phyloP scores from a whole-genome alignment of 1,140 invertebrate species.

The Coenobita brevimanus region DNA sequence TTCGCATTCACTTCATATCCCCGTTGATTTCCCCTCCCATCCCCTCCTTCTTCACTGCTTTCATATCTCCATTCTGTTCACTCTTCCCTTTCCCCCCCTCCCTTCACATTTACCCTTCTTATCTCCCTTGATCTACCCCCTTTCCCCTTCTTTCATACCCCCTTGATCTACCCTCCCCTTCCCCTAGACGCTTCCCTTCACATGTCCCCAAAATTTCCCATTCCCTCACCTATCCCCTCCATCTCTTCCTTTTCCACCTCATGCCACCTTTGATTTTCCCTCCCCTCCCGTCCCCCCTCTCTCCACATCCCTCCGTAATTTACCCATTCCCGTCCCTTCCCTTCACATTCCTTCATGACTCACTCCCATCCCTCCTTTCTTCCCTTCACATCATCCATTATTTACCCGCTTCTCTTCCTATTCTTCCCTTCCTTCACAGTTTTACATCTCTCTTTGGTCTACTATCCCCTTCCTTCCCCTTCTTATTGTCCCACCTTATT shows the following conservation, averaged over 20 bases:
- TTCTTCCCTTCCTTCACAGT: background rate
- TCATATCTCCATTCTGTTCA: background rate
- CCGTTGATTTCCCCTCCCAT: background rate
- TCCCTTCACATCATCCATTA: background rate
- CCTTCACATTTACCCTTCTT: background rate
- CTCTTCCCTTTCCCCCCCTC: background rate
- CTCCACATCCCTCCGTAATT: background rate
- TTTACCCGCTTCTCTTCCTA: background rate
- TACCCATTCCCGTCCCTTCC: background rate
- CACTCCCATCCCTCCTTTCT: background rate
- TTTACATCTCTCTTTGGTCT: background rate
- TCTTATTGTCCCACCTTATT: background rate
- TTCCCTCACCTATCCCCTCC: background rate
- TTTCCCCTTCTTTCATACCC: background rate
- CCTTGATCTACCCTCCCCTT: background rate
- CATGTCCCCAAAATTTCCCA: background rate
- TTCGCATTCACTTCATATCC: background rate
- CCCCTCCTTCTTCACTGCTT: background rate
- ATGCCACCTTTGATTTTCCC: background rate
- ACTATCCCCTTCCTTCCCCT: background rate
- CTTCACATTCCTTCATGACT: background rate
- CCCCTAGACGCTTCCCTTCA: background rate
- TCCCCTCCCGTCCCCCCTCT: background rate
- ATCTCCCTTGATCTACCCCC: background rate
- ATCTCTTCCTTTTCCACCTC: background rate